phyloP scores from a whole-genome alignment of 1,140 invertebrate genomes.

The Archivesica marissinica region DNA sequence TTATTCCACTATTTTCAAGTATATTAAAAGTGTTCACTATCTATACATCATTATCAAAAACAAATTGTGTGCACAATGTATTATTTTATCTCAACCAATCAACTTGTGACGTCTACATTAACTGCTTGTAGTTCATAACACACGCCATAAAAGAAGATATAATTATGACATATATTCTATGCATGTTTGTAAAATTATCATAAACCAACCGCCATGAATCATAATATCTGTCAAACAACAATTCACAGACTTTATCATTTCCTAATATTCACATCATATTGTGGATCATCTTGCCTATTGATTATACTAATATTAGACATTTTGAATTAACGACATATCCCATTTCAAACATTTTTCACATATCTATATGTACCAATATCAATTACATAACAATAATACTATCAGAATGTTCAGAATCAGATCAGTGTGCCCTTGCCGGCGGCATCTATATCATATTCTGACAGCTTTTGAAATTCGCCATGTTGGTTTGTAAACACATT shows the following conservation, averaged over 20 bases:
- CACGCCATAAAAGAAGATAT: too few relatives aligned
- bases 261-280: too few relatives aligned
- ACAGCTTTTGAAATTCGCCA: neutral
- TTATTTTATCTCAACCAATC: too few relatives aligned
- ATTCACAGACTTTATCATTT: neutral
- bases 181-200: neutral
- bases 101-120: too few relatives aligned
- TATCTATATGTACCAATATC: neutral
- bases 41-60: too few relatives aligned
- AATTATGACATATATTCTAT: neutral
- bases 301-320: neutral
- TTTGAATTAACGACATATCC: neutral
- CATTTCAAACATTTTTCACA: constrained; percentile 8
- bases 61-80: too few relatives aligned
- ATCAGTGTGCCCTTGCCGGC: neutral
- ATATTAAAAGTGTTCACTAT: too few relatives aligned
- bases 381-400: constrained; percentile 2
- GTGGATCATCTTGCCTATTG: neutral
- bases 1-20: too few relatives aligned
- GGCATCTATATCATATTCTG: constrained; percentile 11
- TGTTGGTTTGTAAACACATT: neutral
- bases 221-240: neutral
- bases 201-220: constrained; percentile 10
- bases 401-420: neutral
- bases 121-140: too few relatives aligned